Conservation (phyloP, 2,797 vertebrate species). For the Acrossocheilus fasciatus region DNA sequence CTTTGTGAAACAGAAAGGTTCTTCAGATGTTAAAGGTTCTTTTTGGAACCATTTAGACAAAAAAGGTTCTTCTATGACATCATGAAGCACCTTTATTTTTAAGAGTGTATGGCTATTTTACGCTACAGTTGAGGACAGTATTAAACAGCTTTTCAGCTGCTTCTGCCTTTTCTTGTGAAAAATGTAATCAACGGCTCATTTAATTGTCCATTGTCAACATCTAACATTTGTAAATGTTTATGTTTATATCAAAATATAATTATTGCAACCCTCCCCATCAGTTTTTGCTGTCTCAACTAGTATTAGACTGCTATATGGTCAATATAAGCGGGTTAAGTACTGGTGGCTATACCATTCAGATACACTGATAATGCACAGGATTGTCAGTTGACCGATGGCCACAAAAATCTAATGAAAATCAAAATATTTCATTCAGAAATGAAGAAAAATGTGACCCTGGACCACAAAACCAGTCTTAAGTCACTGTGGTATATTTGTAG, state of each 20-base stretch:
- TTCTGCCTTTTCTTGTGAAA: not conserved
- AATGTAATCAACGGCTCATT: no score
- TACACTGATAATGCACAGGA: not conserved
- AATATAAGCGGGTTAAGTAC: not conserved
- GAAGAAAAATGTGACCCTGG: not conserved
- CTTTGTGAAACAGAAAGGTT: no score
- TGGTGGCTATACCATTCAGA: not conserved
- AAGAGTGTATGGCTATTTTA: not conserved
- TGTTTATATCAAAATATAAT: not conserved
- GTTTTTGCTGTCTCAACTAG: no score
- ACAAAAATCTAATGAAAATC: not conserved
- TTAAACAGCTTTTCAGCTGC: not conserved
- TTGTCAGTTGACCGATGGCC: not conserved
- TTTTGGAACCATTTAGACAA: no score
- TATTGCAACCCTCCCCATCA: not conserved
- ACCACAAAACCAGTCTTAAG: no score
- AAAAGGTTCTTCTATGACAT: no score
- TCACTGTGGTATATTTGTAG: no score
- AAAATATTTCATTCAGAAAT: not conserved
- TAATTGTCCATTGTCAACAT: not conserved
- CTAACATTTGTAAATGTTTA: not conserved
- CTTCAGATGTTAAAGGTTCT: no score
- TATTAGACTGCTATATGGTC: not conserved
- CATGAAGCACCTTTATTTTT: no score
- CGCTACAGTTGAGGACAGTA: not conserved